A percentile compares a stretch with the other conserved stretches of the same genome.
Conservation (phyloP, 2,888 invertebrate species). For the Eilema sororculum region DNA sequence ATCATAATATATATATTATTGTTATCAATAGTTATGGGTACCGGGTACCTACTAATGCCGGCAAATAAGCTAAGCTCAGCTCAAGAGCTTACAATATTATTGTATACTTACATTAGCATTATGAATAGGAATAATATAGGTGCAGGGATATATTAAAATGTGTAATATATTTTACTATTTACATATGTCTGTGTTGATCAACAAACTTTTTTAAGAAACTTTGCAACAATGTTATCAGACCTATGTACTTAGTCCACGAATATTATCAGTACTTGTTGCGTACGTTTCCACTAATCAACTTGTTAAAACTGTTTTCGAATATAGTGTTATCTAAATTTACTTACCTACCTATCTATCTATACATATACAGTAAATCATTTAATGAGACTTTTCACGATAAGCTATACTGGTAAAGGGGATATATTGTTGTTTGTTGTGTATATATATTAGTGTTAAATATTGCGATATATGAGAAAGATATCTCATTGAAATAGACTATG, state of each 20-base stretch:
- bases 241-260: neutral
- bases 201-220: too few species aligned
- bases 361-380: constrained; percentile 1
- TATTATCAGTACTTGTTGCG: neutral
- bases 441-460: neutral
- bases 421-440: neutral
- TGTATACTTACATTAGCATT: too few species aligned
- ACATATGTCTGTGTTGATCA: too few species aligned
- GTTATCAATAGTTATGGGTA: neutral
- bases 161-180: neutral
- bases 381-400: neutral
- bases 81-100: too few species aligned
- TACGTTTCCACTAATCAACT: neutral
- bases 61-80: too few species aligned
- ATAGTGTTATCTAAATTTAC: neutral
- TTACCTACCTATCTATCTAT: neutral
- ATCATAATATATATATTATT: too few species aligned
- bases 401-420: neutral
- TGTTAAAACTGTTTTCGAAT: neutral
- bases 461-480: neutral
- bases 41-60: too few species aligned
- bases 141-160: neutral
- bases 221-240: neutral
- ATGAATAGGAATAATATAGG: too few species aligned
- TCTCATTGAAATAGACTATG: too few species aligned